phyloP scores from a whole-genome alignment of 2,888 invertebrate species.

The Leptogaster cylindrica region DNA sequence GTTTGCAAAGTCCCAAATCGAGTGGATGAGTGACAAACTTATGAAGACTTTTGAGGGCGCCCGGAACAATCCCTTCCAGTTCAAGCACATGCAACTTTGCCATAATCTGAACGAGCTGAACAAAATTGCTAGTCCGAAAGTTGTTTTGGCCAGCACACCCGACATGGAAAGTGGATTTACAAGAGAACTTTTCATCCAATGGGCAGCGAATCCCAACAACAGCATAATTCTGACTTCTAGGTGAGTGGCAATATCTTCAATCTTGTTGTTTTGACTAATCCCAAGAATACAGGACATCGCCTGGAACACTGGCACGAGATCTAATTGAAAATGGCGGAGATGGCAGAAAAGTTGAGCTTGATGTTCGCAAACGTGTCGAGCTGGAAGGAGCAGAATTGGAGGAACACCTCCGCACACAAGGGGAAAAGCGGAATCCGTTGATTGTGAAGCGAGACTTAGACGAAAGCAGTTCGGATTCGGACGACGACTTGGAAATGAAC shows the following conservation, averaged over 20 bases:
- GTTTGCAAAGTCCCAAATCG: constrained; percentile 98
- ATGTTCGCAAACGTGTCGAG: constrained; percentile 72
- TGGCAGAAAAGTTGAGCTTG: constrained; percentile 71
- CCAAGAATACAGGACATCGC: constrained; percentile 76
- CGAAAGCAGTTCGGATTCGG: constrained; percentile 78
- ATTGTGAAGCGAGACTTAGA: constrained; percentile 68
- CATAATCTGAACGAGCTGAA: constrained; percentile 88
- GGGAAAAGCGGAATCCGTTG: constrained; percentile 62
- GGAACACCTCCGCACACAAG: constrained; percentile 73
- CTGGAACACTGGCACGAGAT: constrained; percentile 80
- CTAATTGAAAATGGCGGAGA: constrained; percentile 79
- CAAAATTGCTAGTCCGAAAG: constrained; percentile 88
- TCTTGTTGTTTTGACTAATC: no score
- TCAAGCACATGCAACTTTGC: constrained; percentile 91
- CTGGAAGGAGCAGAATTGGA: constrained; percentile 81
- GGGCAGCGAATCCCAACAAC: constrained; percentile 91
- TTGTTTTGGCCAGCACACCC: constrained; percentile 92
- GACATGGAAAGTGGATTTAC: constrained; percentile 97
- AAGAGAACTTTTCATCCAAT: constrained; percentile 90
- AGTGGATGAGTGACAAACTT: constrained; percentile 99
- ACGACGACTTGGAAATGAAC: constrained; percentile 84
- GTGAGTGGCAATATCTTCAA: constrained; percentile 55
- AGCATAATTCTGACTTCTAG: constrained; percentile 91
- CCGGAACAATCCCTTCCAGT: constrained; percentile 93
- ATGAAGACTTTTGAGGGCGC: constrained; percentile 91